Percentiles rank a stretch among this genome's conserved stretches.
These are phyloP conservation scores for Carabus problematicus DNA, from an alignment of 2,888 invertebrate species.

Conservation along the genomic window DNA sequence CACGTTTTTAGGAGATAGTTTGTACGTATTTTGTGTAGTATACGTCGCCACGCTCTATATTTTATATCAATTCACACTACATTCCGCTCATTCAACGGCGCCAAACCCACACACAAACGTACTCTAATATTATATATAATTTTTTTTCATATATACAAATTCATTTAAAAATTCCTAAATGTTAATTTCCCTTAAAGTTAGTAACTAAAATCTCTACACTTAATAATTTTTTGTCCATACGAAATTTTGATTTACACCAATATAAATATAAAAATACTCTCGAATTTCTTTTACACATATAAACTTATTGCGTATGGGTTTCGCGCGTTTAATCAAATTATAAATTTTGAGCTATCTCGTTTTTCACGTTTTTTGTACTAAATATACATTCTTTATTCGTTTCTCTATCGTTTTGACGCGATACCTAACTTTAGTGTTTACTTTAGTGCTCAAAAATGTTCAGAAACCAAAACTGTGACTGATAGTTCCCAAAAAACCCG, in stretches of 20 bases:
- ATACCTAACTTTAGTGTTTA: slow-evolving; percentile 57
- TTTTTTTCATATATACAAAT: slow-evolving; percentile 73
- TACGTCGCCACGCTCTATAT: slow-evolving; percentile 57
- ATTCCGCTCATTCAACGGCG: slow-evolving; percentile 48
- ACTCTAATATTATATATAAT: slow-evolving; percentile 68
- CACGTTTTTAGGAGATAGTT: slow-evolving; percentile 49
- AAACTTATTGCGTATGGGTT: slow-evolving; percentile 53
- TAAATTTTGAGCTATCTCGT: slow-evolving; percentile 62
- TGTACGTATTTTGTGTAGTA: slow-evolving; percentile 61
- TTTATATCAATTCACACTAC: slow-evolving; percentile 43
- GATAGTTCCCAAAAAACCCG: slow-evolving; percentile 40
- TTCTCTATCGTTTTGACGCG: slow-evolving; percentile 58
- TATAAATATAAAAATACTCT: slow-evolving; percentile 64
- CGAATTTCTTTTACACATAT: slow-evolving; percentile 61
- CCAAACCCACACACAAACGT: slow-evolving; percentile 60
- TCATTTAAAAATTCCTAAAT: slow-evolving; percentile 73
- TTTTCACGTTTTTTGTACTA: slow-evolving; percentile 54
- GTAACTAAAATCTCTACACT: slow-evolving; percentile 60
- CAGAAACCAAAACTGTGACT: slow-evolving; percentile 43
- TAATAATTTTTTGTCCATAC: slow-evolving; percentile 60
- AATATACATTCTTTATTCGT: slow-evolving; percentile 61
- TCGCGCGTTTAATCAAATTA: slow-evolving; percentile 51
- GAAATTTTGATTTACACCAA: slow-evolving; percentile 64
- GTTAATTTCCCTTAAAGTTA: slow-evolving; percentile 66
- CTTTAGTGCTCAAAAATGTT: slow-evolving; percentile 42